Evolutionary conservation across 1,140 invertebrate genomes (phyloP).

Genomic region (Mycetomoellerius zeteki): DNA sequence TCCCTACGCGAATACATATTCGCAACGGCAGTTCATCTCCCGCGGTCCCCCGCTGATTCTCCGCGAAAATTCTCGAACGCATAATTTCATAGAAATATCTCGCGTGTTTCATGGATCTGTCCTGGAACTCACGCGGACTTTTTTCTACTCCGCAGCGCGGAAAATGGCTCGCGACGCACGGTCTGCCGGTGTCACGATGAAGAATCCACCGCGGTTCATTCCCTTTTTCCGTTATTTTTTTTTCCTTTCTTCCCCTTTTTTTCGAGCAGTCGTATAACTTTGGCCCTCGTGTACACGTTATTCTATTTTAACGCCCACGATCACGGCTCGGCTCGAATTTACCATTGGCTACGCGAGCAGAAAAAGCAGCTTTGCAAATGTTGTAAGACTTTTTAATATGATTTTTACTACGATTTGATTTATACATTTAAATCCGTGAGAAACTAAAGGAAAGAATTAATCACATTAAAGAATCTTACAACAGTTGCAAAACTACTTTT

Average conservation of each 20-base stretch:
- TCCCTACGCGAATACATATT: slow-evolving; percentile 14
- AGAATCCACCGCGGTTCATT: slow-evolving; percentile 45
- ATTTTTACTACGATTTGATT: too few species aligned
- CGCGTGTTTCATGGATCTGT: slow-evolving; percentile 42
- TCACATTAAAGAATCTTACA: too few species aligned
- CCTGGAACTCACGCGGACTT: neutral
- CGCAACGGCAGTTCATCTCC: slow-evolving; percentile 22
- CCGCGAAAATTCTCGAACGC: slow-evolving; percentile 45
- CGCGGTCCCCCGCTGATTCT: slow-evolving; percentile 36
- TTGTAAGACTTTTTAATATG: too few species aligned
- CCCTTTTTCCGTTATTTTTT: neutral
- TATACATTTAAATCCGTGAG: too few species aligned
- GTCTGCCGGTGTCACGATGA: slow-evolving; percentile 52
- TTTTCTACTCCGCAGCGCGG: slow-evolving; percentile 41
- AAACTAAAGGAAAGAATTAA: too few species aligned
- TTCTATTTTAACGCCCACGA: slow-evolving; percentile 54
- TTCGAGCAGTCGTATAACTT: slow-evolving; percentile 34
- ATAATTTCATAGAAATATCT: slow-evolving; percentile 62
- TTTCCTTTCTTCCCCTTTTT: neutral
- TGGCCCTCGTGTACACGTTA: slow-evolving; percentile 30
- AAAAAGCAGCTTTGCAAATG: too few species aligned
- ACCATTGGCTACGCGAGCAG: neutral
- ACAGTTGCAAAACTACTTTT: too few species aligned
- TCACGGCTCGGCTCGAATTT: slow-evolving; percentile 32
- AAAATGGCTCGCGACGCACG: slow-evolving; percentile 49